These are phyloP conservation scores for Orchestia grillus DNA, from an alignment of 1,140 invertebrate species.

Conservation along the genomic window DNA sequence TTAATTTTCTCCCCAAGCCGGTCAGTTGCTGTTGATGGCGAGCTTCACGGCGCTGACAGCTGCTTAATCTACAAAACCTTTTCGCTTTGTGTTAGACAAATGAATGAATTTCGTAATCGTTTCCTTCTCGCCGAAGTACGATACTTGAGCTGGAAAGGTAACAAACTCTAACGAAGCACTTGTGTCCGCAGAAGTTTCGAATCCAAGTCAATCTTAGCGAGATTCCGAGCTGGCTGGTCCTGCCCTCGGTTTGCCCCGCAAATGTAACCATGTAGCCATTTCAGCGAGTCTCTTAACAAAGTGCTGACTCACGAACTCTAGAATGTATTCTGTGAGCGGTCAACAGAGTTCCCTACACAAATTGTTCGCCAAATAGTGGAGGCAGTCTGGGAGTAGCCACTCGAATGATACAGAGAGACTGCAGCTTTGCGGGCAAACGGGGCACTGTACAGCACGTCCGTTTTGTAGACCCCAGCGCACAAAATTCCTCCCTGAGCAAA, in stretches of 20 bases:
- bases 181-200: background rate
- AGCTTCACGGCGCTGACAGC: background rate
- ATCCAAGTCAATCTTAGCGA: background rate
- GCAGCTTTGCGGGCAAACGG: constrained; percentile 12
- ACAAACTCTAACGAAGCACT: background rate
- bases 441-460: background rate
- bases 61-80: background rate
- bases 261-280: constrained; percentile 36
- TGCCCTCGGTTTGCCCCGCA: background rate
- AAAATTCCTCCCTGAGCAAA: constrained; percentile 7
- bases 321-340: constrained; percentile 49
- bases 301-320: constrained; percentile 46
- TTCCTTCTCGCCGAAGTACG: background rate
- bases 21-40: background rate
- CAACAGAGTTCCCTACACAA: constrained; percentile 40
- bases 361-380: constrained; percentile 45
- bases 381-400: constrained; percentile 38
- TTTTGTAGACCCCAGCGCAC: background rate
- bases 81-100: background rate
- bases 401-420: constrained; percentile 48
- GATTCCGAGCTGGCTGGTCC: background rate
- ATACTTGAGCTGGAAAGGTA: background rate
- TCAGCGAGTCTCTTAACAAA: constrained; percentile 28
- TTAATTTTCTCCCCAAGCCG: background rate
- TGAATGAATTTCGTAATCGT: background rate